A percentile compares a stretch with the other conserved stretches of the same genome.
Conservation (phyloP, 2,888 invertebrate species). For the Thelaira solivaga region DNA sequence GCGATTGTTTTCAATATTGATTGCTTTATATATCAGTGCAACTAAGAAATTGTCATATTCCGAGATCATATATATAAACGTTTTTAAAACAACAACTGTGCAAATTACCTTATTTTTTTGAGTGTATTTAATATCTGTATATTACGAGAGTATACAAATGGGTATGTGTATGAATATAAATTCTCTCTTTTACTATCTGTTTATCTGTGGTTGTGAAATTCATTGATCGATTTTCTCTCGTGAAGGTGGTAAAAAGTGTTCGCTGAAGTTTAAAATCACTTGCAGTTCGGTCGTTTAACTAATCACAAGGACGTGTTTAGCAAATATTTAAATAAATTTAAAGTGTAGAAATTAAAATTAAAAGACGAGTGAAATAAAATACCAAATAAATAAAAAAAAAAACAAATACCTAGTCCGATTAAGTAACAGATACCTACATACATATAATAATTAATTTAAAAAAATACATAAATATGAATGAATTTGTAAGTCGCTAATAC, state of each 20-base stretch:
- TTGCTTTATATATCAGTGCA: too few relatives aligned
- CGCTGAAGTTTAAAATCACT: constrained; percentile 53
- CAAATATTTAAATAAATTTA: neutral
- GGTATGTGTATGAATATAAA: too few relatives aligned
- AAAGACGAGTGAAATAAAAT: too few relatives aligned
- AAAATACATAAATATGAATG: too few relatives aligned
- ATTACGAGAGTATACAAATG: constrained; percentile 2
- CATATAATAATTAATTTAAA: too few relatives aligned
- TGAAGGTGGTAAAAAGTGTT: constrained; percentile 42
- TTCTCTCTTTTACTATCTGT: neutral
- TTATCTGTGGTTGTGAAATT: constrained; percentile 30
- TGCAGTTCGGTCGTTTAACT: constrained; percentile 40
- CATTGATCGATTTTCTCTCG: constrained; percentile 44
- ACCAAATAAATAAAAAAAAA: neutral
- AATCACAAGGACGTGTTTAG: constrained; percentile 43
- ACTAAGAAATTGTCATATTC: too few relatives aligned
- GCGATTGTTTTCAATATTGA: too few relatives aligned
- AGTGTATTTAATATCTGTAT: neutral
- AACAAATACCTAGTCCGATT: too few relatives aligned
- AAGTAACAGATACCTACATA: too few relatives aligned
- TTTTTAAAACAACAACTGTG: too few relatives aligned
- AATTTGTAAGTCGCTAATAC: neutral
- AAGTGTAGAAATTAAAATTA: too few relatives aligned
- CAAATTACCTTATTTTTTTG: neutral
- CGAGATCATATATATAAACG: too few relatives aligned